Base-by-base conservation (phyloP, 2,113 vertebrate species). In the Canis aureus region DNA sequence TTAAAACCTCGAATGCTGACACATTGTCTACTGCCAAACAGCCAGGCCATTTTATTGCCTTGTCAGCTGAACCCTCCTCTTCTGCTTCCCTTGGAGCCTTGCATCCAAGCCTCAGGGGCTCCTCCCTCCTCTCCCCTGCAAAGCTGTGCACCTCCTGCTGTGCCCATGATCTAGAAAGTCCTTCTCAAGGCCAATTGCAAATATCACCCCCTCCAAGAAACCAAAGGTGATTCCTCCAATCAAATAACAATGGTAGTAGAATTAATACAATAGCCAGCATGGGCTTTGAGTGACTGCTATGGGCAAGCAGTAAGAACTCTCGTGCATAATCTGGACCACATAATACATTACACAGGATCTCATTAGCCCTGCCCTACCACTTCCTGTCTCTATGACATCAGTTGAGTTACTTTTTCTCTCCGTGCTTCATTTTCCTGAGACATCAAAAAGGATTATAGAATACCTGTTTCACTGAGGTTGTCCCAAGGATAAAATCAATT, bases 1-100 rank as follows among this genome's bases (percentile, higher is more conserved):
- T 86, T 94, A 71, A 90, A 96, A 74, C 15, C 35, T 88, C 19
- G 0, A 89, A 89, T 93, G 81, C 88, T 95, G 80, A 94, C 64
- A 64, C 20, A 25, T n/a, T 89, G 49, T 29, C 60, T 90, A 57
- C 17, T 0, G 4, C 23, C 81, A 76, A 57, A 59, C 1, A 60
- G 35, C 71, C 59, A 43, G 29, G 23, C 11, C 57, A 27, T 51
- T 62, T 49, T 7, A 71, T 16, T 62, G 82, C 57, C 35, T 89
- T 9, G 13, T 80, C 92, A 79, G 49, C 43, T 67, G 51, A 82
- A 27, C 17, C 13, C 27, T 71, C 85, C 25, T 64, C 73, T 89
- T 73, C 64, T 95, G 27, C 35, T 83, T 92, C 57, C 67, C n/a
- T 20, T 13, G 53, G 9, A 93, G 78, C 10, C 64, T 78, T 32